Percentiles rank a stretch among this genome's conserved stretches.
phyloP scores from a whole-genome alignment of 2,797 vertebrate genomes.

The Gouania willdenowi region DNA sequence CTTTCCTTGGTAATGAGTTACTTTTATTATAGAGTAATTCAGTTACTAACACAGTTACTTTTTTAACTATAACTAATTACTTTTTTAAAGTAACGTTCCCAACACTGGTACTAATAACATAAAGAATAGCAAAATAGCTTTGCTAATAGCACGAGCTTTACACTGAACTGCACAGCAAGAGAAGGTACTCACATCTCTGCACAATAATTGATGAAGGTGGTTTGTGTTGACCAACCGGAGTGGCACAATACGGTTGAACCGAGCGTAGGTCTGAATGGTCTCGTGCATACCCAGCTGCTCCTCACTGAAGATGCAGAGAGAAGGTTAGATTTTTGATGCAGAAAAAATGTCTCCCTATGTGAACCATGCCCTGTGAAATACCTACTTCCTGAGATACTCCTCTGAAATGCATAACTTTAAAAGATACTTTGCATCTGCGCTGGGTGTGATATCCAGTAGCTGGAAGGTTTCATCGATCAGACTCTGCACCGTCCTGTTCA shows the following conservation, averaged over 20 bases:
- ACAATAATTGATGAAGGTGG: constrained; percentile 28
- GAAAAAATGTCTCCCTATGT: no score
- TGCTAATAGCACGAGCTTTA: no score
- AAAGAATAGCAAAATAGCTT: no score
- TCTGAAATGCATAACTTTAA: constrained; percentile 71
- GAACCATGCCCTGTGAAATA: neutral
- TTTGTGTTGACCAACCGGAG: constrained; percentile 52
- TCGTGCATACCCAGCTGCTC: constrained; percentile 62
- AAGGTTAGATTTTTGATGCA: neutral
- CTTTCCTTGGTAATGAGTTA: no score
- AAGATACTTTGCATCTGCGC: constrained; percentile 17
- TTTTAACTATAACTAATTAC: no score
- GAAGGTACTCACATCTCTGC: constrained; percentile 64
- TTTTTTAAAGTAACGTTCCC: no score
- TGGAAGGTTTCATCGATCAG: constrained; percentile 55
- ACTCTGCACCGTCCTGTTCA: constrained; percentile 58
- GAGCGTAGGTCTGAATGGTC: constrained; percentile 54
- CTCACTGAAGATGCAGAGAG: constrained; percentile 41
- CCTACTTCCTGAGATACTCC: constrained; percentile 69
- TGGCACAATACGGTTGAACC: constrained; percentile 39
- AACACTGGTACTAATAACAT: no score
- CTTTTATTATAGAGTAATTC: no score
- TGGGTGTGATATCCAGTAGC: constrained; percentile 33
- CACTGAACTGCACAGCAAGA: no score
- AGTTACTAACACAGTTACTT: no score